phyloP scores from a whole-genome alignment of 2,888 invertebrate genomes.

The Limenitis camilla region DNA sequence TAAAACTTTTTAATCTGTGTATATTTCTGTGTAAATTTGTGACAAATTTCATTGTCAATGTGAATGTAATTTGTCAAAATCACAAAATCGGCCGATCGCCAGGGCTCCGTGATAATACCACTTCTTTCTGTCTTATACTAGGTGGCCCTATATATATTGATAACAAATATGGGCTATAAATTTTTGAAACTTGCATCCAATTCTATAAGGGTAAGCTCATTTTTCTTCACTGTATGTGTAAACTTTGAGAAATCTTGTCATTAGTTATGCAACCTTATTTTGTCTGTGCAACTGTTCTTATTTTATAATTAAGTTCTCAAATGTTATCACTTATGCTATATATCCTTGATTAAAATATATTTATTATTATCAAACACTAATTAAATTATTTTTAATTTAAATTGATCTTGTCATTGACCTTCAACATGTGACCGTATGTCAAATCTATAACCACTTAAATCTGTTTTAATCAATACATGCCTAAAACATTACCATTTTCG shows the following conservation, averaged over 20 bases:
- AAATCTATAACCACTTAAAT: no score
- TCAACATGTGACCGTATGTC: conserved; percentile 60
- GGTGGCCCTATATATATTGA: conserved; percentile 18
- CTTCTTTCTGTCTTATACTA: conserved; percentile 24
- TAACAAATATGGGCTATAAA: conserved; percentile 56
- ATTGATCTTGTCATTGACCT: conserved; percentile 44
- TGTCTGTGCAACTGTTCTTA: background rate
- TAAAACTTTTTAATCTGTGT: no score
- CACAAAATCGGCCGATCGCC: conserved; percentile 30
- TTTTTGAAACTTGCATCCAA: conserved; percentile 60
- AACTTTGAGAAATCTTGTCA: background rate
- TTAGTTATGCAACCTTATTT: conserved; percentile 23
- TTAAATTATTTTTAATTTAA: no score
- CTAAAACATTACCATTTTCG: no score
- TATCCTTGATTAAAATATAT: no score
- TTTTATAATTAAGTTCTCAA: background rate
- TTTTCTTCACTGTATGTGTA: background rate
- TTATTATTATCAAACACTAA: no score
- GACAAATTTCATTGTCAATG: conserved; percentile 14
- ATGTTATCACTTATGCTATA: no score
- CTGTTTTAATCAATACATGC: no score
- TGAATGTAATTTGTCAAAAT: conserved; percentile 5
- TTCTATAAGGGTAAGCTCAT: conserved; percentile 53
- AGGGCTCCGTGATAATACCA: conserved; percentile 40
- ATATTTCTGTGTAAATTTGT: no score